Percentiles rank a stretch among this genome's conserved stretches.
Conservation (phyloP, 2,888 invertebrate genomes). For the Scrobipalpa costella region DNA sequence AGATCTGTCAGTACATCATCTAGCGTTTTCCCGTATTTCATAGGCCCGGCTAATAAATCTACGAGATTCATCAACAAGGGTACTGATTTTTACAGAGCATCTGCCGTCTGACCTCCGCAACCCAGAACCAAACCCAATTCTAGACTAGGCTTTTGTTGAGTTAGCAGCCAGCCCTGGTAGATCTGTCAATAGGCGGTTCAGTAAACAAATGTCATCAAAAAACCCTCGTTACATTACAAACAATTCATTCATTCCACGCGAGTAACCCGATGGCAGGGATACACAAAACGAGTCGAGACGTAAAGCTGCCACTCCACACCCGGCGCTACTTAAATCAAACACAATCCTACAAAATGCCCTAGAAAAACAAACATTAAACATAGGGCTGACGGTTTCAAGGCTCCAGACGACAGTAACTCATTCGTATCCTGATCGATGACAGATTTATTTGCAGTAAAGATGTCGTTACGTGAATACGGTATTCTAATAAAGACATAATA, state of each 20-base stretch:
- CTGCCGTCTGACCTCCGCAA: too few relatives aligned
- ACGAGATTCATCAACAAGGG: too few relatives aligned
- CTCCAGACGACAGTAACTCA: slow-evolving; percentile 29
- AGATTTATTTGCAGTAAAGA: slow-evolving; percentile 18
- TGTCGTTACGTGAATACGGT: slow-evolving; percentile 35
- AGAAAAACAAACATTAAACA: slow-evolving; percentile 65
- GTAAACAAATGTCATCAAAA: slow-evolving; percentile 32
- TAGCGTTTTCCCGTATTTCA: too few relatives aligned
- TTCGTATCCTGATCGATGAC: slow-evolving; percentile 11
- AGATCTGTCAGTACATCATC: slow-evolving; percentile 22
- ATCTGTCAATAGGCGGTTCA: slow-evolving; percentile 23
- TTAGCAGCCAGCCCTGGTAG: too few relatives aligned
- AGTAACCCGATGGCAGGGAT: slow-evolving; percentile 27
- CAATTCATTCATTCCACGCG: slow-evolving; percentile 26
- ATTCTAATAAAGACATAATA: slow-evolving; percentile 2
- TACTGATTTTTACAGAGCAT: too few relatives aligned
- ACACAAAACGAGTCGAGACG: slow-evolving; percentile 37
- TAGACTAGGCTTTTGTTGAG: too few relatives aligned
- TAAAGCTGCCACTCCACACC: slow-evolving; percentile 44
- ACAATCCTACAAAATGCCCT: slow-evolving; percentile 59
- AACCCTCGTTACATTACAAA: slow-evolving; percentile 28
- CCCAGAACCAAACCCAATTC: too few relatives aligned
- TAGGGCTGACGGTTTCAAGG: slow-evolving; percentile 36
- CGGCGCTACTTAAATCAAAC: slow-evolving; percentile 59
- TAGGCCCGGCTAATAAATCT: too few relatives aligned